A percentile compares a stretch with the other conserved stretches of the same genome.
These are phyloP conservation scores for Trididemnum clinides DNA, from an alignment of 23 tunicate species.

Conservation along the genomic window DNA sequence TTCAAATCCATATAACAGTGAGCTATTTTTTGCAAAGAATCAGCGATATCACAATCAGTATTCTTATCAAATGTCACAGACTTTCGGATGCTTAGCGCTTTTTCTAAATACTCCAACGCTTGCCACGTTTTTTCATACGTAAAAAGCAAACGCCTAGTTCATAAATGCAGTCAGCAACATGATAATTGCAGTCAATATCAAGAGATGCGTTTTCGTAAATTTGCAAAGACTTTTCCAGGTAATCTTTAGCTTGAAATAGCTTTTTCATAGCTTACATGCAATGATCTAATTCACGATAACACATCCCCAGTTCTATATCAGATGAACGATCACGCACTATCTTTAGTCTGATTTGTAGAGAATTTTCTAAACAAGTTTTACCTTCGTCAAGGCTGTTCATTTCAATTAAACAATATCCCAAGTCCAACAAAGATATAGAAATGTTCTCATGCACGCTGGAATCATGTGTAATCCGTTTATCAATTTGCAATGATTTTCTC, in stretches of 20 bases:
- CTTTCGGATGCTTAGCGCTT: too few relatives aligned
- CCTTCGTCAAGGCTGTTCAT: neutral
- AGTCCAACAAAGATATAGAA: neutral
- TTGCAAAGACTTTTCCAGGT: neutral
- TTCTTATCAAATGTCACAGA: too few relatives aligned
- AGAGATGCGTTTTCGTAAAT: neutral
- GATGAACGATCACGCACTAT: neutral
- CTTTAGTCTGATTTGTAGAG: neutral
- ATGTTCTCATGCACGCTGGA: neutral
- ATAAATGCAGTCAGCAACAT: neutral
- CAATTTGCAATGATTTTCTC: neutral
- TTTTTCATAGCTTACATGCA: neutral
- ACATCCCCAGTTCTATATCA: neutral
- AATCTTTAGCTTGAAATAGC: neutral
- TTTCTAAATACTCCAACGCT: too few relatives aligned
- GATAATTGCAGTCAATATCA: neutral
- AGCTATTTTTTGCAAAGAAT: too few relatives aligned
- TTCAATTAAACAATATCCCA: neutral
- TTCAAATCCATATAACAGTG: too few relatives aligned
- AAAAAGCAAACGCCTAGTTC: neutral
- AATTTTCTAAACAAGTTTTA: neutral
- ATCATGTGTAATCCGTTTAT: neutral
- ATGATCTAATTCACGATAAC: neutral
- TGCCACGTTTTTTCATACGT: neutral
- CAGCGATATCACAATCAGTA: too few relatives aligned